Base-by-base conservation (phyloP, 92 coral and sea anemone genomes). In the Zoanthus sociatus region DNA sequence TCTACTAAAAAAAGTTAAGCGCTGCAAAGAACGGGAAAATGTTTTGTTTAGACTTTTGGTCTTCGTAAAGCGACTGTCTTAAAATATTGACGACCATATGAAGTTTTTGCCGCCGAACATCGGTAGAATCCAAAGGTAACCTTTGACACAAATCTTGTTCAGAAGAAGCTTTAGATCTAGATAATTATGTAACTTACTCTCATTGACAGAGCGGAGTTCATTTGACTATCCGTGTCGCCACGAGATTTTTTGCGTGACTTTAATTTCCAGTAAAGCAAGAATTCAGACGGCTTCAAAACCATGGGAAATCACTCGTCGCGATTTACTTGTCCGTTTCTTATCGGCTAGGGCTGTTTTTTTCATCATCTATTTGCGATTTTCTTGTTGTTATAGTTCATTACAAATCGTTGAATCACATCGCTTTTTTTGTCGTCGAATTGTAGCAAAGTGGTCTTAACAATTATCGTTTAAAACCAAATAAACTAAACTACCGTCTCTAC, bases 171-270 rank as follows among this genome's bases (percentile, higher is more conserved):
- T 67, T 33, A 42, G 61, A 66, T 26, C 0, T 26, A 26, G 85
- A 61, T 73, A 81, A 13, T 47, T 51, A 81, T 81, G 58, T 67
- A 67, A 67, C 85, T 42, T 21, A 45, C 85, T 44, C 50, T 53
- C 75, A 64, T 20, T 21, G 47, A 45, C 45, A 12, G 26, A 33
- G 18, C 31, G 60, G 5, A 8, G 15, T 6, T 32, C 10, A 20
- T 20, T 66, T 7, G 6, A 26, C 46, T 67, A 45, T 5, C 60
- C 45, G 46, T 20, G 71, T 67, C 56, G 56, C 84, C 73, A 50
- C 47, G 33, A 50, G 46, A 81, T 21, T 70, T 26, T 12, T 20
- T 81, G 85, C 75, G 85, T 81, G 85, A 67, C 85, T 18, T 18
- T 46, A 70, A 20, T 64, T 14, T 56, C 46, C 76, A 64, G 47